Evolutionary conservation across 2,888 invertebrate genomes (phyloP).

Genomic region (Platycheirus albimanus): DNA sequence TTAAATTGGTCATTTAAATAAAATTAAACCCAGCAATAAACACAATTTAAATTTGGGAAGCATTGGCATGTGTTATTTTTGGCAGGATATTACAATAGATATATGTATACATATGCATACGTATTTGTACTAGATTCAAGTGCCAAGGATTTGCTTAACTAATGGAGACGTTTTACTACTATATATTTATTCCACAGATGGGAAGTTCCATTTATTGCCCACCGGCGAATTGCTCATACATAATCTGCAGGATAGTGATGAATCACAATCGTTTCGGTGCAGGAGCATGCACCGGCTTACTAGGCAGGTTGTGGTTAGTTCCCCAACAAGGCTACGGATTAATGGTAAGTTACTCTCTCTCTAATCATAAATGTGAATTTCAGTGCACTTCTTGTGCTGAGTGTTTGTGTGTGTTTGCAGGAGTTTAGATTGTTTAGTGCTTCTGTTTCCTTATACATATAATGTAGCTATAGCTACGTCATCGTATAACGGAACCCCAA

Average conservation of each 20-base stretch:
- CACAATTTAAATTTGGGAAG: slow-evolving; percentile 34
- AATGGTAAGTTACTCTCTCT: slow-evolving; percentile 84
- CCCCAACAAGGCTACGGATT: slow-evolving; percentile 87
- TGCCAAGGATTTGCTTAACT: slow-evolving; percentile 67
- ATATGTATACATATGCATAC: not conserved
- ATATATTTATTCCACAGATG: slow-evolving; percentile 84
- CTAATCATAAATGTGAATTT: slow-evolving; percentile 67
- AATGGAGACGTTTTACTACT: slow-evolving; percentile 66
- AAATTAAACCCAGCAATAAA: slow-evolving; percentile 56
- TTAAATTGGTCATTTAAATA: slow-evolving; percentile 47
- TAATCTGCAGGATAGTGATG: slow-evolving; percentile 89
- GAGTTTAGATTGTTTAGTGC: slow-evolving; percentile 1
- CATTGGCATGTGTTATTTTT: slow-evolving; percentile 5
- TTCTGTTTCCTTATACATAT: not conserved
- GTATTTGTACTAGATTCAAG: slow-evolving; percentile 24
- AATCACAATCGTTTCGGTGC: slow-evolving; percentile 88
- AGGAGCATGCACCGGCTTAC: slow-evolving; percentile 89
- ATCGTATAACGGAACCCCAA: too few relatives aligned
- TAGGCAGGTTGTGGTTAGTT: slow-evolving; percentile 88
- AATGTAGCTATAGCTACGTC: too few relatives aligned
- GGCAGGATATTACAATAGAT: slow-evolving; percentile 12
- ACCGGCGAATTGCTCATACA: slow-evolving; percentile 89
- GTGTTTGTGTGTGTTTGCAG: not conserved
- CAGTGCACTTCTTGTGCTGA: not conserved
- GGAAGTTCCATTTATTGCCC: slow-evolving; percentile 89